Evolutionary conservation across 2,888 invertebrate genomes (phyloP), one percentile per base, ranked within the genome.

Genomic region (Lampropteryx suffumata): DNA sequence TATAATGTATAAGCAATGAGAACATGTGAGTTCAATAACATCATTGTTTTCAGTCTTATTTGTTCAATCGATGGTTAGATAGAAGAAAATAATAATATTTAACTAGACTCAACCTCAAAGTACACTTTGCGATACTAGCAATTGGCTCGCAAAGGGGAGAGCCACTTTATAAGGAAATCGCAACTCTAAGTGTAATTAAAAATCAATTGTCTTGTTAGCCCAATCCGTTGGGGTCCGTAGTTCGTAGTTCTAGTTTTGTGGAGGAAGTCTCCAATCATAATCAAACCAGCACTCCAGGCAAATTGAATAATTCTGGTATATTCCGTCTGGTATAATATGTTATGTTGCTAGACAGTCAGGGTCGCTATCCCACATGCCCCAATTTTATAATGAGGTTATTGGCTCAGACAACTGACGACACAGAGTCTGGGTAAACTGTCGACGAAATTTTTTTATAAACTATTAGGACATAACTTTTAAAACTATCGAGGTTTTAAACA

Each of bases 241-340:
- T 62, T 57, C 62, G 61, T 64, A 61, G 62, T 54, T 65, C 73
- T 73, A 71, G 71, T 73, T 70, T 61, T 53, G 40, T 64, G 62
- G 66, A 81, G 84, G 82, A 84, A 75, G 79, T 69, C 56, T 46
- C 69, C 79, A 83, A 84, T 84, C 76, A 77, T 74, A 72, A 63
- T 68, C 67, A 69, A 70, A 73, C 68, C 68, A 61, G 61, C 61
- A 69, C 57, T 61, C 75, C 76, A 79, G 79, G 71, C 67, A 61
- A 73, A 83, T 82, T 82, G 78, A 77, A 80, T 82, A 74, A 79
- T 74, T 76, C 72, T 73, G 68, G 69, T 73, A 76, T 76, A 78
- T 75, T 67, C 67, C 59, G 57, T 54, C 69, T 69, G 51, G 50
- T 51, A 65, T 60, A 65, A 63, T 59, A 50, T 46, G 54, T 49